These are phyloP conservation scores for Yponomeuta evonymella DNA, from an alignment of 2,888 invertebrate genomes.

Conservation along the genomic window DNA sequence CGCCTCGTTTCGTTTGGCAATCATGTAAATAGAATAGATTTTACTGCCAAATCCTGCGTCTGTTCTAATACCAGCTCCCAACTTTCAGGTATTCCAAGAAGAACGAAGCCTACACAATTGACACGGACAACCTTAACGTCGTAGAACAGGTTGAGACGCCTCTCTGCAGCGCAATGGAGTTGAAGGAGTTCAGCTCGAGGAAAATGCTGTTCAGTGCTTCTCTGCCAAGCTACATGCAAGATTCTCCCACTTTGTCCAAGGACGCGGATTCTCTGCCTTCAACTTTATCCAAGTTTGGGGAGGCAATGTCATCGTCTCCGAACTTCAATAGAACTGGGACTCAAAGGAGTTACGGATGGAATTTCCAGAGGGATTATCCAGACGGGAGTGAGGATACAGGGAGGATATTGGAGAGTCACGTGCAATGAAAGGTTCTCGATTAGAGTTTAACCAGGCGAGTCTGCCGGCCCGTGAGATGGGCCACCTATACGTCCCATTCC, in stretches of 20 bases:
- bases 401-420: neutral
- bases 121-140: constrained; percentile 78
- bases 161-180: constrained; percentile 84
- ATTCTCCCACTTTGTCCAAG: constrained; percentile 30
- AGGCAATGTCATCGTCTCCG: constrained; percentile 47
- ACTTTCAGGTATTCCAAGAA: constrained; percentile 71
- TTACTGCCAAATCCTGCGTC: too few species aligned
- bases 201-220: constrained; percentile 41
- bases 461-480: too few species aligned
- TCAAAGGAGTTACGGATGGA: constrained; percentile 59
- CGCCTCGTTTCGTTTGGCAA: too few species aligned
- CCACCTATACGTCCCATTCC: too few species aligned
- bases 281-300: constrained; percentile 33
- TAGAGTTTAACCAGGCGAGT: too few species aligned
- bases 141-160: constrained; percentile 83
- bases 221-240: constrained; percentile 41
- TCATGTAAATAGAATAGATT: too few species aligned
- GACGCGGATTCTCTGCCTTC: constrained; percentile 30
- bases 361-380: constrained; percentile 44
- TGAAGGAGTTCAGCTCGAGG: constrained; percentile 62
- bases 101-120: constrained; percentile 75
- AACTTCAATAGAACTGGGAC: constrained; percentile 43
- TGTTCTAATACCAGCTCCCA: too few species aligned
- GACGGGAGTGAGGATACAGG: constrained; percentile 20
- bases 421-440: neutral